These are phyloP conservation scores for Oplegnathus fasciatus DNA, from an alignment of 2,113 vertebrate genomes.

Conservation along the genomic window DNA sequence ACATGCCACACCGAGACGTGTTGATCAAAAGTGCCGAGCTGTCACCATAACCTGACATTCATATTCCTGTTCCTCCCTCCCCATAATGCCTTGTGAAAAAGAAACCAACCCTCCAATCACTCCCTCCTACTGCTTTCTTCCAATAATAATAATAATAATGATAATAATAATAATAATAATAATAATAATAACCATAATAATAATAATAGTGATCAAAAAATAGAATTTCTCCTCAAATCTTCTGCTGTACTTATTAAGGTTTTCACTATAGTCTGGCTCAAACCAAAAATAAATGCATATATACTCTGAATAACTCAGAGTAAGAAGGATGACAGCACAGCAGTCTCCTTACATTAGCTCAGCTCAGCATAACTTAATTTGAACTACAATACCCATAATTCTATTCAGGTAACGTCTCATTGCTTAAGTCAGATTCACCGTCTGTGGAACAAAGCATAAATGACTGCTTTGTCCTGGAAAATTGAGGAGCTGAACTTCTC, in stretches of 20 bases:
- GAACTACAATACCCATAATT: constrained; percentile 63
- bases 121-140: constrained; percentile 1
- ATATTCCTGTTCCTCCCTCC: constrained; percentile 48
- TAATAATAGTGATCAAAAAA: background rate
- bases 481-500: constrained; percentile 72
- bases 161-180: background rate
- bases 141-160: background rate
- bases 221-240: background rate
- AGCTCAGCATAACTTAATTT: constrained; percentile 33
- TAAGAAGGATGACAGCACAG: background rate
- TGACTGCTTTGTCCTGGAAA: constrained; percentile 75
- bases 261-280: background rate
- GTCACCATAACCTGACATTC: constrained; percentile 68
- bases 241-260: background rate
- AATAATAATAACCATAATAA: no score
- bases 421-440: constrained; percentile 55
- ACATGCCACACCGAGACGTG: constrained; percentile 64
- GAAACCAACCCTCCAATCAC: constrained; percentile 28
- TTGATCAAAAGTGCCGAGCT: constrained; percentile 80
- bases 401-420: constrained; percentile 61
- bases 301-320: background rate
- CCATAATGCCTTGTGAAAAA: constrained; percentile 16
- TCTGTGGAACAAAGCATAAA: constrained; percentile 63
- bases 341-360: constrained; percentile 29
- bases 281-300: background rate